Base-by-base conservation (phyloP, 2,888 invertebrate species). In the Dioctria linearis region DNA sequence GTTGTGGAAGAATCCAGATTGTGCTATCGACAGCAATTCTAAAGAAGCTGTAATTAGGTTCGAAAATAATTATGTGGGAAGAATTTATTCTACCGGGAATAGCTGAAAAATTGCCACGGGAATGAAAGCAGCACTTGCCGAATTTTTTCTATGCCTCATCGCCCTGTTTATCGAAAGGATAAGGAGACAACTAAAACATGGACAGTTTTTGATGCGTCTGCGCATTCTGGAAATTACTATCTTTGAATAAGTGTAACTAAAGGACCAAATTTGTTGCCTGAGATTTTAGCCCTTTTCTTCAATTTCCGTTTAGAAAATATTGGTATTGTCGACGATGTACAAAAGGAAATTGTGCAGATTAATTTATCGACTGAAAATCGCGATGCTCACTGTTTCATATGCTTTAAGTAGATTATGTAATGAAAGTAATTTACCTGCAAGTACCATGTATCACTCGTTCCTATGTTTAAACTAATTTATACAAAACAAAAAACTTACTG, bases 321-420 rank as follows among this genome's bases (percentile, higher is more conserved):
- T 57, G 83, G 79, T 0, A 76, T 84, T 6, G 61, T 66, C 13
- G 51, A 82, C 6, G 81, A 84, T 73, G 82, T 83, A 8, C 81
- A 83, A 82, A 84, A 82, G 51, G 83, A 80, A 8, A 83, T 84
- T 59, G 65, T 83, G 25, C 82, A 84, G 49, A 83, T 83, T 73
- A 25, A 59, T 3, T 37, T 83, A 40, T 49, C 81, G 3, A 76
- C 82, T 4, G 66, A 43, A 5, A 82, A 83, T 71, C 82, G 82
- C 1, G 80, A 83, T 42, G 42, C 78, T 3, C 83, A 83, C 57
- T 8, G 83, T 43, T 83, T 83, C 57, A 65, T 83, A 4, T 83
- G 83, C 82, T 83, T 79, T 46, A 71, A 79, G 51, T 54, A 67
- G n/a, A 9, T 81, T 82, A 8, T 46, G 78, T 11, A 46, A 11